A percentile compares a stretch with the other conserved stretches of the same genome.
Evolutionary conservation across 2,888 invertebrate genomes (phyloP).

Genomic region (Cephus nigrinus): DNA sequence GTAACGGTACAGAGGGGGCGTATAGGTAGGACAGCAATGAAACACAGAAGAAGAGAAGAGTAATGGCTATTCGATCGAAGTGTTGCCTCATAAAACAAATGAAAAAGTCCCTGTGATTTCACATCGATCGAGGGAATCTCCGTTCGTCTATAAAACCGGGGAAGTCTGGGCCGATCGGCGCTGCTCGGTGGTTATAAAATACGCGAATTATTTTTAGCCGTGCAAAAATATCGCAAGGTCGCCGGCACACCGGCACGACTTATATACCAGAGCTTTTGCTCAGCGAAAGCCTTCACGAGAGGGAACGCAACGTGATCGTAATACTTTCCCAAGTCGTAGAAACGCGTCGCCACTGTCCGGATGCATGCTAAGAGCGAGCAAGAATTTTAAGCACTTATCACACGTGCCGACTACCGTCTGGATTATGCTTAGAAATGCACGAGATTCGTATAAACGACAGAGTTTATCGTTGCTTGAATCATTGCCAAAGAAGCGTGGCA

Average conservation of each 20-base stretch:
- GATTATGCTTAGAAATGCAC: background rate
- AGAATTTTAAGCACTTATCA: background rate
- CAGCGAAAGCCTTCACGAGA: background rate
- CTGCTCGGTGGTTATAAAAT: constrained; percentile 54
- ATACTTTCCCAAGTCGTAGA: background rate
- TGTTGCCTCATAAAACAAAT: background rate
- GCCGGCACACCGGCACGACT: constrained; percentile 47
- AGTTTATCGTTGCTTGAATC: background rate
- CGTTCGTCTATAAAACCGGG: constrained; percentile 22
- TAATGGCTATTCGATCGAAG: background rate
- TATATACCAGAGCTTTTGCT: background rate
- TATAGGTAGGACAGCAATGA: background rate
- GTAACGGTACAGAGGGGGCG: background rate
- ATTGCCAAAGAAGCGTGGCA: background rate
- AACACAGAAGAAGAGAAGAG: background rate
- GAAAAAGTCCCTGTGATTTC: constrained; percentile 13
- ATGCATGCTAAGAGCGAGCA: background rate
- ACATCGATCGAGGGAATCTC: constrained; percentile 15
- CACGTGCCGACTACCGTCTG: background rate
- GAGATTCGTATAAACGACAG: background rate
- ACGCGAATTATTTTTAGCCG: constrained; percentile 62
- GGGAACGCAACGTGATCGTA: background rate
- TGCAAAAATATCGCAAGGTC: constrained; percentile 65
- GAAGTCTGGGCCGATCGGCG: constrained; percentile 21
- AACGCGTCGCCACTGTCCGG: background rate